Base-by-base conservation (phyloP, 2,113 vertebrate genomes). In the Propithecus coquereli region DNA sequence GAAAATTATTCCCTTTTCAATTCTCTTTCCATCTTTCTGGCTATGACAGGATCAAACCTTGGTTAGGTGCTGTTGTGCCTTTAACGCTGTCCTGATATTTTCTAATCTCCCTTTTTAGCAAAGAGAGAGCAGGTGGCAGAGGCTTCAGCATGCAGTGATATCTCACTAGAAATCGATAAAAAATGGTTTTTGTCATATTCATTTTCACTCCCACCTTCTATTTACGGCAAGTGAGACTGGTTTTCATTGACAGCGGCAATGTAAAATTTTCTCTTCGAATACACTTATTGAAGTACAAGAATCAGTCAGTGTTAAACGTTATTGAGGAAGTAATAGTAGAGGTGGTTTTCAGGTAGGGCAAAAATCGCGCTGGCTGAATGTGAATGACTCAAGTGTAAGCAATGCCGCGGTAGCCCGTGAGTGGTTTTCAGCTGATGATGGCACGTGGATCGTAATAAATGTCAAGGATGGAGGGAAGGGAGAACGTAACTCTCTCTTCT, bases 61-160 rank as follows among this genome's bases (percentile, higher is more conserved):
- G 45, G 10, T 45, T 47, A 54, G 43, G 27, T 76, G 52, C n/a
- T 18, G 0, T 17, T 7, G 5, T 61, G 11, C 34, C 16, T 84
- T 80, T 57, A 50, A 6, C 22, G 43, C 50, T 63, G 23, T 23
- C 34, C 54, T 66, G 6, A 34, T 17, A 57, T 47, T 37, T 66
- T 77, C 59, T 11, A 83, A 23, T 27, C 22, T 90, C 57, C 13
- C 45, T 90, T 88, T 88, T 52, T 50, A 74, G 92, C 18, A 68
- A 14, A 86, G 43, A 27, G 12, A 43, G 17, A 82, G 25, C 1
- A 37, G 76, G 52, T 25, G 1, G 77, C 74, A 50, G 47, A 66
- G 74, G 73, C 43, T 57, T 59, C 61, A 4, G 14, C 70, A 50
- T 3, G 59, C 6, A 4, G 32, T 4, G 61, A n/a, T 5, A 27